Base-by-base conservation (phyloP, 2,113 vertebrate species). In the Myanophis thanlyinensis region DNA sequence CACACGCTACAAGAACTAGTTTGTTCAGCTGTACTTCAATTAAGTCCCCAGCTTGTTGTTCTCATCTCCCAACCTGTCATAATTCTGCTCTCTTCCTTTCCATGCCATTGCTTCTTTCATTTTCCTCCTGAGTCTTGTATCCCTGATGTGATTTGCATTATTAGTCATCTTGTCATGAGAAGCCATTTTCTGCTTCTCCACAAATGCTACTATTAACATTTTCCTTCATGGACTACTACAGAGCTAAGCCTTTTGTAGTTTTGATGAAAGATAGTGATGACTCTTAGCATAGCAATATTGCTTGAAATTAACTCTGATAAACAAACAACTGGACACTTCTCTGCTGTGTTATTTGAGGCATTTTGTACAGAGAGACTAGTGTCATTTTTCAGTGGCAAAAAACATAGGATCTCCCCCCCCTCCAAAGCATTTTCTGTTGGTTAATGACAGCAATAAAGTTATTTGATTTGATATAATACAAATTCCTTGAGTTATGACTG, bases 21-120 rank as follows among this genome's bases (percentile, higher is more conserved):
- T 92, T 92, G 87, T 56, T 89, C 91, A 92, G 91, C 87, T 92
- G 67, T 35, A 85, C 93, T 53, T n/a, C 9, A 91, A 62, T 94
- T 92, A 49, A 92, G 3, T n/a, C 85, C 25, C n/a, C 10, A 52
- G 89, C 91, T 88, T 27, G 30, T 59, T 13, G 51, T 53, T 18
- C 3, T 91, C 89, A 88, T 67, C 91, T 27, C 4, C 35, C 47
- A 18, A 35, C 11, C 2, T 62, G n/a, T 5, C 62, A 91, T 80
- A 22, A 91, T 84, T 62, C 73, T 23, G 0, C 30, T 12, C 53
- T 80, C 12, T 47, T 25, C 7, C 4, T 40, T n/a, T 62, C 91
- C 2, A 40, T 23, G 53, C n/a, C 15, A 6, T 56, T 84, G 59
- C 54, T 80, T 54, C 49, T 47, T 91, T 52, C 15, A 35, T 13